These are phyloP conservation scores for Scarus forsteni DNA, from an alignment of 2,797 vertebrate species.

Conservation along the genomic window DNA sequence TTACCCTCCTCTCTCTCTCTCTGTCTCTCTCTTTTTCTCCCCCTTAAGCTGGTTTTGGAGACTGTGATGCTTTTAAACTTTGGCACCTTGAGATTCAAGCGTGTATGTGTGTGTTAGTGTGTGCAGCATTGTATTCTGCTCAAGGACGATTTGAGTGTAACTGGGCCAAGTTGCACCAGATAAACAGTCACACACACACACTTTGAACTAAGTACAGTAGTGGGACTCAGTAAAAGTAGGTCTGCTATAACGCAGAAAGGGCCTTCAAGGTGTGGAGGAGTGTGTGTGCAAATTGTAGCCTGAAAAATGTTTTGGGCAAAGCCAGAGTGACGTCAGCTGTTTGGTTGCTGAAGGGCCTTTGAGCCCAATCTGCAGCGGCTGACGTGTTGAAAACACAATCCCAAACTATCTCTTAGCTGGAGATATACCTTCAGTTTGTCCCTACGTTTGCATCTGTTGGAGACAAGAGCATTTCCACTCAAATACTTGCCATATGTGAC, in stretches of 20 bases:
- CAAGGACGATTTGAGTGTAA: slow-evolving; percentile 53
- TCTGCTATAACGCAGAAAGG: slow-evolving; percentile 61
- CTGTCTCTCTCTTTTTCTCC: background rate
- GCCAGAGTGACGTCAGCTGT: too few relatives aligned
- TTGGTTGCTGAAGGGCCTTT: too few relatives aligned
- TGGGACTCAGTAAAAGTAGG: slow-evolving; percentile 61
- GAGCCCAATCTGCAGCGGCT: too few relatives aligned
- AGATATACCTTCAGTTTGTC: too few relatives aligned
- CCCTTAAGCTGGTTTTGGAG: background rate
- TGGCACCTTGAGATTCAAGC: background rate
- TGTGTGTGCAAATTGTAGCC: slow-evolving; percentile 3
- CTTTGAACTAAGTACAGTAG: slow-evolving; percentile 49
- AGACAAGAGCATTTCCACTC: too few relatives aligned
- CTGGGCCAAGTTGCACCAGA: slow-evolving; percentile 43
- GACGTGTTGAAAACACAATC: too few relatives aligned
- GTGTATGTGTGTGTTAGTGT: background rate
- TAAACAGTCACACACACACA: slow-evolving; percentile 44
- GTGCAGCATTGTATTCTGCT: slow-evolving; percentile 24
- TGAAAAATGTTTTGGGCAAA: too few relatives aligned
- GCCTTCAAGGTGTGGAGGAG: slow-evolving; percentile 40
- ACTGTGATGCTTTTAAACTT: slow-evolving; percentile 15
- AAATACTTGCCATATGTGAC: too few relatives aligned
- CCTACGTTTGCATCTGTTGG: too few relatives aligned
- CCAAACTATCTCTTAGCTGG: too few relatives aligned
- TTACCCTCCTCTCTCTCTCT: background rate